Evolutionary conservation across 2,888 invertebrate species (phyloP).

Genomic region (Habrosyne pyritoides): DNA sequence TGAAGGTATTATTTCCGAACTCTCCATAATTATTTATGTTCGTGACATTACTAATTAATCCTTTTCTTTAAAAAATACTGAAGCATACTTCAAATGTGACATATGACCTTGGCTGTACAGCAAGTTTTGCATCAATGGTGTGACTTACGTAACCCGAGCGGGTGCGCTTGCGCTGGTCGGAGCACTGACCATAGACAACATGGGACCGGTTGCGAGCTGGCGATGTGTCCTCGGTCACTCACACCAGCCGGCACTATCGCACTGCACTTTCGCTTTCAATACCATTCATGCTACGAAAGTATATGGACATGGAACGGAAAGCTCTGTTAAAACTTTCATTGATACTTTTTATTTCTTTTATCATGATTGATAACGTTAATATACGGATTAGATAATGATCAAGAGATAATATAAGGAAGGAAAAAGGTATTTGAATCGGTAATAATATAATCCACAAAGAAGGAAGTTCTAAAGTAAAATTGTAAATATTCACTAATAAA

Average conservation of each 20-base stretch:
- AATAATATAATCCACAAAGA: no score
- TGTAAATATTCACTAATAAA: no score
- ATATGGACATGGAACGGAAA: not conserved
- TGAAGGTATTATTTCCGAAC: no score
- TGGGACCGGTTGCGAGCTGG: conserved; percentile 45
- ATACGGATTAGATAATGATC: no score
- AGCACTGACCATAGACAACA: conserved; percentile 49
- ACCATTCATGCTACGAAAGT: not conserved
- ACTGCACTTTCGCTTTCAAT: conserved; percentile 33
- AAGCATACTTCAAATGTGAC: not conserved
- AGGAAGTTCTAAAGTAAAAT: no score
- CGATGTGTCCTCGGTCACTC: conserved; percentile 30
- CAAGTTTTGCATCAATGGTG: conserved; percentile 22
- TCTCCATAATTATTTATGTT: no score
- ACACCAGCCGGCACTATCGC: conserved; percentile 25
- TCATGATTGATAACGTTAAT: no score
- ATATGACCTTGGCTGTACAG: conserved; percentile 22
- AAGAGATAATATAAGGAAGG: no score
- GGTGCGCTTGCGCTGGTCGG: conserved; percentile 9
- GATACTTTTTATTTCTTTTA: conserved; percentile 21
- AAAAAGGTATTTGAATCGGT: no score
- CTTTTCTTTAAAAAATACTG: not conserved
- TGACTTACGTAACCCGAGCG: conserved; percentile 30
- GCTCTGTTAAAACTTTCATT: not conserved
- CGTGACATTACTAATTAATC: no score